Base-by-base conservation (phyloP, 2,113 vertebrate genomes). In the Australoheros scitulus region DNA sequence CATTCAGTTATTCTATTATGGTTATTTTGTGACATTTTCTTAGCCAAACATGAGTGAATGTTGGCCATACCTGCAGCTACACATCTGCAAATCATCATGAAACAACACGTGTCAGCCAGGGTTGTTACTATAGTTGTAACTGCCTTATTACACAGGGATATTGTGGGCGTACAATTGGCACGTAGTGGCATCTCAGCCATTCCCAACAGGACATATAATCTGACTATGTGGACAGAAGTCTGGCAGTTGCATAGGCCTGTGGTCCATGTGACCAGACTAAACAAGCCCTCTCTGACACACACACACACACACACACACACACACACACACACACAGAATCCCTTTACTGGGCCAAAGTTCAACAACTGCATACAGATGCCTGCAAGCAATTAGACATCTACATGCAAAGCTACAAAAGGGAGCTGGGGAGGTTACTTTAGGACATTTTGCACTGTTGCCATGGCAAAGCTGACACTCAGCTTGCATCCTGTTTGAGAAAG, bases 301-400 rank as follows among this genome's bases (percentile, higher is more conserved):
- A 1, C 18, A 34, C 80, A n/a, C 75, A 4, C 68, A 22, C 75
- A 17, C 61, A 64, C 75, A 55, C 34, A 24, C 82, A 38, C 87
- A 70, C 86, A 63, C 0, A 86, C 80, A 43, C 74, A 29, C 61
- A 56, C 87, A 80, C 57, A 74, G 17, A 89, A 89, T 89, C 93
- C 86, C 79, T 82, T 89, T 87, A 95, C 87, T 96, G 95, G 96
- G 93, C 93, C 95, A 96, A 94, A 96, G 96, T 96, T 96, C 95
- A 94, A 92, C 87, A 89, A 92, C 93, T 92, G 93, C 93, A 91
- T 93, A 92, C 94, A 94, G 77, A 94, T 93, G 92, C 92, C 93
- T 85, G 87, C 88, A 91, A 92, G 93, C 94, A 95, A 95, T 94
- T 93, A 94, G 80, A 92, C 74, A 80, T 92, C 89, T 85, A 87